phyloP scores from a whole-genome alignment of 2,113 vertebrate species.

The Alligator mississippiensis region DNA sequence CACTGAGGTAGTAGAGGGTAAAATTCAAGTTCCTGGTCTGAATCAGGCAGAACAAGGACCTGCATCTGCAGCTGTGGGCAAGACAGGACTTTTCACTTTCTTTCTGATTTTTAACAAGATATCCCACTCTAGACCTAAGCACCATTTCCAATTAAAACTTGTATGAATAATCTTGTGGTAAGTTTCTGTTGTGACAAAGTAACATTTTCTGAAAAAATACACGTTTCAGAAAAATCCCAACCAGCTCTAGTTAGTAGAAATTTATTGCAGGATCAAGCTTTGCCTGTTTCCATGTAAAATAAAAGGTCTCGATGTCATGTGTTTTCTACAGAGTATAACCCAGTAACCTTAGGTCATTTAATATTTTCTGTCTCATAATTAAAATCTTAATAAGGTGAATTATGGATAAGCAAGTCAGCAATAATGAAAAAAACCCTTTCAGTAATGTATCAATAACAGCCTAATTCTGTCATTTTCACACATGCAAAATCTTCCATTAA shows the following conservation, averaged over 20 bases:
- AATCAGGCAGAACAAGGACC: not conserved
- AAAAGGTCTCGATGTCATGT: not conserved
- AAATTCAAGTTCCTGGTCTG: not conserved
- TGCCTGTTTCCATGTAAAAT: not conserved
- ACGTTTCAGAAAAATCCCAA: not conserved
- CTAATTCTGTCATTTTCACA: not conserved
- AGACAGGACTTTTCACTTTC: not conserved
- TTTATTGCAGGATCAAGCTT: not conserved
- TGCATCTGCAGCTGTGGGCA: not conserved
- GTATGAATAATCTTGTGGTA: not conserved
- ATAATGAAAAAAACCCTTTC: not conserved
- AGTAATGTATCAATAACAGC: not conserved
- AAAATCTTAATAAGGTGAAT: not conserved
- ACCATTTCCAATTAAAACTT: not conserved
- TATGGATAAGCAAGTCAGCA: not conserved
- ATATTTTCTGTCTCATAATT: not conserved
- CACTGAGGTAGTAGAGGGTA: conserved; percentile 3
- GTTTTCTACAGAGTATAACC: not conserved
- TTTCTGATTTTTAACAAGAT: not conserved
- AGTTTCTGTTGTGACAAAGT: not conserved
- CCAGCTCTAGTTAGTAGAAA: not conserved
- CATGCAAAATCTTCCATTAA: not conserved
- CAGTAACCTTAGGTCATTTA: not conserved
- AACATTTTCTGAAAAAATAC: not conserved
- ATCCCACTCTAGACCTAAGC: not conserved